phyloP scores from a whole-genome alignment of 2,797 vertebrate species.

The Onychomys torridus region DNA sequence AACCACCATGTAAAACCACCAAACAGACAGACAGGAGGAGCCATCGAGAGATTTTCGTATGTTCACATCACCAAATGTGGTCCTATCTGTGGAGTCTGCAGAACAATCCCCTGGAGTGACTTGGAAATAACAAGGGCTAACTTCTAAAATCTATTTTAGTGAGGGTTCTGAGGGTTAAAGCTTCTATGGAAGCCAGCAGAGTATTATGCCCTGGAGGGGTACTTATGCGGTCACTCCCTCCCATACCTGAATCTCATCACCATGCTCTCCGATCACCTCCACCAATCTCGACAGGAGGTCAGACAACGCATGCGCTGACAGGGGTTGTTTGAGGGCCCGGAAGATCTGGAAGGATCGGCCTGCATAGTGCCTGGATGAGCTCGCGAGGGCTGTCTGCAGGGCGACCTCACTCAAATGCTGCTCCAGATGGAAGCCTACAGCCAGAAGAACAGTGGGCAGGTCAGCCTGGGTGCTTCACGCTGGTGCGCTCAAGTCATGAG shows the following conservation, averaged over 20 bases:
- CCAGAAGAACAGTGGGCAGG: neutral
- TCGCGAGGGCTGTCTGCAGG: slow-evolving; percentile 97
- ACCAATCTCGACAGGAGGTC: slow-evolving; percentile 97
- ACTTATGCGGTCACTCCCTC: neutral
- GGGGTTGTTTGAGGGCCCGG: slow-evolving; percentile 96
- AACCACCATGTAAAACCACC: neutral
- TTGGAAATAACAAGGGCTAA: slow-evolving; percentile 23
- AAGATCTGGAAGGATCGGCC: slow-evolving; percentile 99
- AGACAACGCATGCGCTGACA: slow-evolving; percentile 96
- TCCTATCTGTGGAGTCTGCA: neutral
- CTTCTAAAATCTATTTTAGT: neutral
- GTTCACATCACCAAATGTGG: neutral
- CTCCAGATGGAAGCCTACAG: slow-evolving; percentile 96
- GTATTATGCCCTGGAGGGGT: too few relatives aligned
- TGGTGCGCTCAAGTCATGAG: neutral
- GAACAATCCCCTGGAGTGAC: neutral
- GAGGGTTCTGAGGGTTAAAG: neutral
- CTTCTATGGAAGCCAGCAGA: too few relatives aligned
- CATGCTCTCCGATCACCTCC: slow-evolving; percentile 98
- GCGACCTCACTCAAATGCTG: slow-evolving; percentile 98
- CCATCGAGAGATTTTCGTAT: neutral
- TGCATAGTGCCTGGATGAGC: slow-evolving; percentile 97
- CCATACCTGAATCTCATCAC: slow-evolving; percentile 98
- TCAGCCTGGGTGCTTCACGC: neutral
- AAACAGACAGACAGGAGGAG: neutral